Conservation (phyloP, 2,113 vertebrate species). For the Pionites leucogaster region DNA sequence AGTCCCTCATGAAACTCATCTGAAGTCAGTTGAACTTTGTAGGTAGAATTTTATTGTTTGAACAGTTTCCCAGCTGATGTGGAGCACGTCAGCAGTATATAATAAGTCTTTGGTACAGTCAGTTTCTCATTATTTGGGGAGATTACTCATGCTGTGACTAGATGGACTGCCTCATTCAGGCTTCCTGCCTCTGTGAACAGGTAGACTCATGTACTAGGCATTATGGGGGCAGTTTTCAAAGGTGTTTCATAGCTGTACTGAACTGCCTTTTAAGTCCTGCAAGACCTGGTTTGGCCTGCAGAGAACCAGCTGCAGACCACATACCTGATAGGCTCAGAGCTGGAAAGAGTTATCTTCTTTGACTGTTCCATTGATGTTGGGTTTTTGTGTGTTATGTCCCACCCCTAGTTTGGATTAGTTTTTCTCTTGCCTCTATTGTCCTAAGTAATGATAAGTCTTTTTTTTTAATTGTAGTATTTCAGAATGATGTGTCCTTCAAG, state of each 20-base stretch:
- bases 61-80: background rate
- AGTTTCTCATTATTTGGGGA: background rate
- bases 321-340: background rate
- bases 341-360: background rate
- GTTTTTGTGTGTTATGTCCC: background rate
- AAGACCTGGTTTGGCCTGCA: background rate
- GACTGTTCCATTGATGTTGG: background rate
- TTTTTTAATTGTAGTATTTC: background rate
- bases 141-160: background rate
- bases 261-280: background rate
- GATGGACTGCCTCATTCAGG: background rate
- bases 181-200: background rate
- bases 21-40: background rate
- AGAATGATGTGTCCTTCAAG: background rate
- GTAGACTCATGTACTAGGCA: rapidly evolving
- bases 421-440: background rate
- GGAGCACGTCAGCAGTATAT: background rate
- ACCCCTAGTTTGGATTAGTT: background rate
- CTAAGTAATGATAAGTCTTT: background rate
- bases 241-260: background rate
- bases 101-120: background rate
- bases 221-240: background rate
- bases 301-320: background rate
- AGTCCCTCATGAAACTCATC: background rate
- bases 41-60: background rate